phyloP scores from a whole-genome alignment of 2,888 invertebrate species.

The Eupithecia centaureata region DNA sequence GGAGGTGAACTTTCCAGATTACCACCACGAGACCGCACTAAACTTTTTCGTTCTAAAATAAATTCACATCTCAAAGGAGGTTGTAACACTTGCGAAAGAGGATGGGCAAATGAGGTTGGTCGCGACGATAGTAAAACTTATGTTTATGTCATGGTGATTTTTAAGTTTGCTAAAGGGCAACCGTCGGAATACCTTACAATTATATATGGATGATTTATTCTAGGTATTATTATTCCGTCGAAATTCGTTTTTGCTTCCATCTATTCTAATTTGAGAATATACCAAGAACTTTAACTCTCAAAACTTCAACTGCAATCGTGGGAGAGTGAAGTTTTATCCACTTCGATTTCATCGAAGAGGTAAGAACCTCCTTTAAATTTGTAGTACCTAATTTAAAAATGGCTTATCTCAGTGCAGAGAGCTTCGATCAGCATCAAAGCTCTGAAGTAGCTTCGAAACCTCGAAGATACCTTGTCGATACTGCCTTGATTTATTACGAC shows the following conservation, averaged over 20 bases:
- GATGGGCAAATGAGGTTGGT: background rate
- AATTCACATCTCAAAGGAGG: slow-evolving; percentile 41
- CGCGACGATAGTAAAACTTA: background rate
- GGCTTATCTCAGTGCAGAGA: slow-evolving; percentile 11
- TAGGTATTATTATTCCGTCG: too few relatives aligned
- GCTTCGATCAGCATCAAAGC: slow-evolving; percentile 19
- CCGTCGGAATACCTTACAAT: too few relatives aligned
- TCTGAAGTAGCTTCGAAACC: slow-evolving; percentile 15
- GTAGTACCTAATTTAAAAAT: background rate
- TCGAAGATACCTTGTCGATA: slow-evolving; percentile 11
- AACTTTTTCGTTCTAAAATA: slow-evolving; percentile 50
- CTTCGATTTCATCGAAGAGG: background rate
- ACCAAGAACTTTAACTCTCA: background rate
- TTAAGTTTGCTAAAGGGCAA: too few relatives aligned
- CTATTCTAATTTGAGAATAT: background rate
- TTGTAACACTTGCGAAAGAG: background rate
- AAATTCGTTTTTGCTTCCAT: too few relatives aligned
- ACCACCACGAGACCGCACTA: slow-evolving; percentile 18
- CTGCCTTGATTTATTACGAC: slow-evolving; percentile 15
- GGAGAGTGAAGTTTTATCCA: background rate
- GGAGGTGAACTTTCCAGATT: slow-evolving; percentile 29
- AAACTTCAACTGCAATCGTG: background rate
- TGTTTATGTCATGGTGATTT: background rate
- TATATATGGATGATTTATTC: too few relatives aligned
- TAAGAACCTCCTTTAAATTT: background rate